Base-by-base conservation (phyloP, 2,113 vertebrate species). In the Mormyrus iriodes region DNA sequence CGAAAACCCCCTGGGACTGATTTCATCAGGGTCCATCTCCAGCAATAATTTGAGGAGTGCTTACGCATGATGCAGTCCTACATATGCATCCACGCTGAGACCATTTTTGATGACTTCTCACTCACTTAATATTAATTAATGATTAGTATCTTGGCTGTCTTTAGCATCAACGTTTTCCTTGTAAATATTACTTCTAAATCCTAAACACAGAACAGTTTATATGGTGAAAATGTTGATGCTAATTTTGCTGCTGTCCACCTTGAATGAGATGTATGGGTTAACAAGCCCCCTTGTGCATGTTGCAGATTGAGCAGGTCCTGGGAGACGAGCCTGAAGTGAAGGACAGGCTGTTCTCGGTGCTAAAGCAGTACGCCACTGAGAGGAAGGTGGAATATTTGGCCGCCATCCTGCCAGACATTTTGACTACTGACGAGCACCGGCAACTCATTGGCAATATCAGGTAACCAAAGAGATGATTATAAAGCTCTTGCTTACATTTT, bases 281-380 rank as follows among this genome's bases (percentile, higher is more conserved):
- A 79, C 48, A 44, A 19, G 19, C 58, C 58, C 3, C 46, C 49
- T 15, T 84, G 44, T 87, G 48, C 86, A 13, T 84, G 42, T 79
- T 87, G 88, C 95, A 99, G 98, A 97, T 99, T 44, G 97, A 99
- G 0, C 96, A 97, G 90, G 93, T 98, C 91, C 94, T 99, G 0
- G 94, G 96, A 0, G 96, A 97, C 0, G 96, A 98, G 88, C 97
- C 95, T 0, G 94, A 95, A 35, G 95, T 98, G 84, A 98, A 96
- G 91, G 97, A 99, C 93, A 97, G 94, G 91, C 95, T 99, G 88
- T 97, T 98, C 79, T 17, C 94, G 0, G 93, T 96, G 1, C 93
- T 99, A 91, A 99, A 99, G 95, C 98, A 97, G 90, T 99, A 98
- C 0, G 98, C 98, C 0, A 95, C 97, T 0, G 97, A 98, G 94